A percentile compares a stretch with the other conserved stretches of the same genome.
Conservation (phyloP, 2,888 invertebrate genomes). For the Dione vanillae region DNA sequence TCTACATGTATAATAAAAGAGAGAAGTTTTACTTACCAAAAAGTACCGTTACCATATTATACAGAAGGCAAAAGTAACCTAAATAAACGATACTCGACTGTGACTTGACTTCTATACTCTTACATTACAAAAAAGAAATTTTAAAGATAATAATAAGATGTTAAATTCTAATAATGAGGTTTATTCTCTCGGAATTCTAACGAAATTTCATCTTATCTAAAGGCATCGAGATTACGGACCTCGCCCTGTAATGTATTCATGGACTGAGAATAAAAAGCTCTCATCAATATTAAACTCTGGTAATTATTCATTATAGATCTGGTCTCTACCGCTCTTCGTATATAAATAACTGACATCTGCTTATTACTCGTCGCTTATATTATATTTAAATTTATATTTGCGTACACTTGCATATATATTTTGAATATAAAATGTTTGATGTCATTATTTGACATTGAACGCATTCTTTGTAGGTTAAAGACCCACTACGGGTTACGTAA, state of each 20-base stretch:
- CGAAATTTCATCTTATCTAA: constrained; percentile 14
- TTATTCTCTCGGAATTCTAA: constrained; percentile 11
- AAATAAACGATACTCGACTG: too few relatives aligned
- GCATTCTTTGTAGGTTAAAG: neutral
- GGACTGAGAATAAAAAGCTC: constrained; percentile 37
- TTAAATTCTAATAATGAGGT: constrained; percentile 19
- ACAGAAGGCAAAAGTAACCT: too few relatives aligned
- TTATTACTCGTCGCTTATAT: neutral
- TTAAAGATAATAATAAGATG: neutral
- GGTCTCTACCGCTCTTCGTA: constrained; percentile 22
- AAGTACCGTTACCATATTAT: too few relatives aligned
- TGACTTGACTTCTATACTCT: neutral
- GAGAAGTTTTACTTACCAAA: too few relatives aligned
- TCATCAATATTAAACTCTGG: constrained; percentile 37
- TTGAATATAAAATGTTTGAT: neutral
- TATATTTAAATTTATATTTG: neutral
- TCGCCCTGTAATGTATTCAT: constrained; percentile 42
- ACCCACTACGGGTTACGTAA: neutral
- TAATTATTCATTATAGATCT: constrained; percentile 41
- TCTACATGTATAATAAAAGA: neutral
- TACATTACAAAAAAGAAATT: neutral
- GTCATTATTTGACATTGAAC: neutral
- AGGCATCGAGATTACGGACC: constrained; percentile 3
- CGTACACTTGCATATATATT: neutral
- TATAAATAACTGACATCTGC: constrained; percentile 17